Conservation (phyloP, 2,888 invertebrate species). For the Argyresthia goedartella region DNA sequence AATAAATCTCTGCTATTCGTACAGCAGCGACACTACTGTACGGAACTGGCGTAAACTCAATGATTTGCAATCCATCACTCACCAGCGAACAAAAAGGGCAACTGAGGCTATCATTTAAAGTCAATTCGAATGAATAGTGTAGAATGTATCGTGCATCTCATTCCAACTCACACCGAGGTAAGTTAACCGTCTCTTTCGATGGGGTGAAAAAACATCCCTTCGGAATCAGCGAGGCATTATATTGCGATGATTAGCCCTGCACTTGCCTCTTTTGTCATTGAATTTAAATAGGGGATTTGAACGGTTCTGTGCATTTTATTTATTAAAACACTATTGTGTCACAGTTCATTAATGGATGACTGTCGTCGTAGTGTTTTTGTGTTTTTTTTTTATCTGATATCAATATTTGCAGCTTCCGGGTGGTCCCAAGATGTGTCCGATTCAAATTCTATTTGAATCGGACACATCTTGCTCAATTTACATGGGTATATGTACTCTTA, state of each 20-base stretch:
- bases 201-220: slow-evolving; percentile 50
- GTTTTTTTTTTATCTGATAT: no score
- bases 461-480: no score
- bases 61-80: slow-evolving; percentile 66
- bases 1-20: no score
- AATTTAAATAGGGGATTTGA: slow-evolving; percentile 70
- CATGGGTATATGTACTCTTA: no score
- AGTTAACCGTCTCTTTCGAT: slow-evolving; percentile 24
- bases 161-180: slow-evolving; percentile 17
- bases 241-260: slow-evolving; percentile 68
- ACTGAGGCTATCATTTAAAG: slow-evolving; percentile 61
- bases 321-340: slow-evolving; percentile 60
- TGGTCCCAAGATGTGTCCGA: not conserved
- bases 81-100: slow-evolving; percentile 53
- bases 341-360: slow-evolving; percentile 58
- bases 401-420: not conserved
- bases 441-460: no score
- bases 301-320: slow-evolving; percentile 54
- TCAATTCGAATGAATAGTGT: slow-evolving; percentile 57
- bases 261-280: slow-evolving; percentile 61
- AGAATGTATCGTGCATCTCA: slow-evolving; percentile 24
- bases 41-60: slow-evolving; percentile 34
- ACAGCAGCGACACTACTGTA: not conserved
- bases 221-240: slow-evolving; percentile 57
- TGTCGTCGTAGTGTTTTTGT: slow-evolving; percentile 17